phyloP scores from a whole-genome alignment of 2,113 vertebrate species.

The Narcine bancroftii region DNA sequence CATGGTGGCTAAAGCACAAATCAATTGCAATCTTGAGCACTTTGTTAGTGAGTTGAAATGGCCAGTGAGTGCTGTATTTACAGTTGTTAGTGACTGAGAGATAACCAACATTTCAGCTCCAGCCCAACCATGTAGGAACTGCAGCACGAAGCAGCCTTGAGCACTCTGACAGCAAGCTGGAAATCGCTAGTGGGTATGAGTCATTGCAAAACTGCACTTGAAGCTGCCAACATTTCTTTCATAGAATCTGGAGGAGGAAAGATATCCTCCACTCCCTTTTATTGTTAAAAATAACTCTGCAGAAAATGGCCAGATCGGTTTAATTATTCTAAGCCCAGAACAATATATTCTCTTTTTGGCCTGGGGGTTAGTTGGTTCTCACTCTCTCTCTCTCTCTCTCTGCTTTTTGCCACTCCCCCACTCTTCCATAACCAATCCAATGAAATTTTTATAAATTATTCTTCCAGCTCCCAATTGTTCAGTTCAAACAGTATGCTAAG shows the following conservation, averaged over 20 bases:
- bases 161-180: background rate
- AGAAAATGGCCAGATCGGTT: background rate
- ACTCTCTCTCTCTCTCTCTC: background rate
- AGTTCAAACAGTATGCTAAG: background rate
- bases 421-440: background rate
- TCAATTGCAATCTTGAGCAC: background rate
- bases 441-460: background rate
- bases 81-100: background rate
- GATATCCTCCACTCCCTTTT: background rate
- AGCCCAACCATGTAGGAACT: background rate
- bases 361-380: background rate
- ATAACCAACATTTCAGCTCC: background rate
- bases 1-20: background rate
- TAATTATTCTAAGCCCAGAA: background rate
- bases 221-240: background rate
- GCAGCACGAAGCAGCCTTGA: background rate
- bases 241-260: background rate
- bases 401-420: background rate
- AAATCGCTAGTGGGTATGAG: background rate
- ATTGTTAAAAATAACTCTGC: conserved; percentile 4
- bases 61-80: no score
- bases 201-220: conserved; percentile 12
- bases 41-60: background rate
- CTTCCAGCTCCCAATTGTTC: background rate
- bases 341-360: background rate